Conservation (phyloP, 2,888 invertebrate genomes). For the Eupeodes luniger region DNA sequence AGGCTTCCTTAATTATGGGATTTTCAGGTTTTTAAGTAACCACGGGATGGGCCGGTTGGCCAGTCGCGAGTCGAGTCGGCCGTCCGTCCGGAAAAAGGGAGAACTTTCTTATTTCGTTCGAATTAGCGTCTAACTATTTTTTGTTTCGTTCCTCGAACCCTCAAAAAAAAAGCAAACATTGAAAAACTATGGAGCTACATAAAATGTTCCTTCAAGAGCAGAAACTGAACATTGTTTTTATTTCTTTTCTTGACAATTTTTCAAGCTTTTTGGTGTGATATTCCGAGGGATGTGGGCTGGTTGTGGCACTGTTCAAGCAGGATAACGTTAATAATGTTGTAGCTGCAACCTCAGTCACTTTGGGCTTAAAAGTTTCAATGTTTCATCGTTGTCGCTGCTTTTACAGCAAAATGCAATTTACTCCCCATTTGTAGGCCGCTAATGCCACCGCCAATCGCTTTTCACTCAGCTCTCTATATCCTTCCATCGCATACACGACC, state of each 20-base stretch:
- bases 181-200: slow-evolving; percentile 31
- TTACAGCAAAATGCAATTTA: slow-evolving; percentile 72
- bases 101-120: slow-evolving; percentile 47
- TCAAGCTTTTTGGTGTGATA: neutral
- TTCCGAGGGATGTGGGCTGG: neutral
- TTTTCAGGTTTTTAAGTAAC: slow-evolving; percentile 70
- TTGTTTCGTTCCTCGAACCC: neutral
- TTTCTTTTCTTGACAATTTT: neutral
- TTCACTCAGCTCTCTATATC: neutral
- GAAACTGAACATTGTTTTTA: slow-evolving; percentile 42
- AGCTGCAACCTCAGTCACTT: slow-evolving; percentile 73
- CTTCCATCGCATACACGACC: too few relatives aligned
- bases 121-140: slow-evolving; percentile 33
- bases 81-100: too few relatives aligned
- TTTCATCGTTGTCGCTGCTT: slow-evolving; percentile 37
- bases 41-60: slow-evolving; percentile 14
- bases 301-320: neutral
- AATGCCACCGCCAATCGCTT: slow-evolving; percentile 55
- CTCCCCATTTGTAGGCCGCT: slow-evolving; percentile 73
- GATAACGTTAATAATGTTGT: slow-evolving; percentile 72
- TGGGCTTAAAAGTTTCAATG: slow-evolving; percentile 59
- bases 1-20: slow-evolving; percentile 59
- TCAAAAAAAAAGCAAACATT: neutral
- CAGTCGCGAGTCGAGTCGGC: too few relatives aligned
- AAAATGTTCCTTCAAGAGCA: slow-evolving; percentile 66